These are phyloP conservation scores for Wasmannia auropunctata DNA, from an alignment of 1,140 invertebrate genomes.

Conservation along the genomic window DNA sequence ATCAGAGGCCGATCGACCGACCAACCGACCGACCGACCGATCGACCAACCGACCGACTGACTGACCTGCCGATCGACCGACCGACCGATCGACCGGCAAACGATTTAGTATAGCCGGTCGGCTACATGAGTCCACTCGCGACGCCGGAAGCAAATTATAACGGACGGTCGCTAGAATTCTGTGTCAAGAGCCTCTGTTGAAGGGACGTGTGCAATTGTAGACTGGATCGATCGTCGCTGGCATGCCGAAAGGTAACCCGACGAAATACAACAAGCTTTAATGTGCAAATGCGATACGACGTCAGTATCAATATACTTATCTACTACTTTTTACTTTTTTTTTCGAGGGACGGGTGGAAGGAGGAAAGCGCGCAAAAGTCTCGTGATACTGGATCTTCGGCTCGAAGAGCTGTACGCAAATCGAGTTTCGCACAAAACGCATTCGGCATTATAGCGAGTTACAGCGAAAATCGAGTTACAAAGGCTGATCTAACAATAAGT, in stretches of 20 bases:
- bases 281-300: not conserved
- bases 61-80: not conserved
- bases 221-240: constrained; percentile 6
- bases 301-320: not conserved
- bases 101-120: constrained; percentile 10
- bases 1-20: constrained; percentile 5
- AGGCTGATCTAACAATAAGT: constrained; percentile 49
- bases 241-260: constrained; percentile 17
- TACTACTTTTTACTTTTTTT: not conserved
- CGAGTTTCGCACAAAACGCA: constrained; percentile 43
- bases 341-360: not conserved
- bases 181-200: constrained; percentile 56
- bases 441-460: constrained; percentile 53
- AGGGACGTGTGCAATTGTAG: constrained; percentile 29
- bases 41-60: not conserved
- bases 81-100: not conserved
- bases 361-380: not conserved
- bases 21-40: not conserved
- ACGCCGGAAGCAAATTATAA: constrained; percentile 71
- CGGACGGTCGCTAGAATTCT: constrained; percentile 60
- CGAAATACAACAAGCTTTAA: constrained; percentile 30
- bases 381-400: constrained; percentile 14
- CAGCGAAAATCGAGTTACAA: constrained; percentile 36
- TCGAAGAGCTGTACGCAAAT: constrained; percentile 20
- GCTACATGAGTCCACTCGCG: constrained; percentile 47